phyloP scores from a whole-genome alignment of 2,888 invertebrate genomes.

The Heliconius hortense region DNA sequence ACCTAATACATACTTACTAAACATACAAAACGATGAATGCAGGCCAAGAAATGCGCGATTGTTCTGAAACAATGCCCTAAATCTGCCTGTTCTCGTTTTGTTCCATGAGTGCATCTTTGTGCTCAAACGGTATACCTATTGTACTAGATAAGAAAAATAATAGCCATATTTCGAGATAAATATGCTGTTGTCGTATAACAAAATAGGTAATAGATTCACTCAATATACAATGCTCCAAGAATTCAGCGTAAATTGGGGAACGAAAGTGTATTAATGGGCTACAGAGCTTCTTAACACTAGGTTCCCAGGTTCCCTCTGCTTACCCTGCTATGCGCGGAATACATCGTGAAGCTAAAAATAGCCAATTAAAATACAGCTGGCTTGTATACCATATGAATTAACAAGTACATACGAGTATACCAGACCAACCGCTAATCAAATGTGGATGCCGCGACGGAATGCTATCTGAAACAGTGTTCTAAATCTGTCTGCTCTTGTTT shows the following conservation, averaged over 20 bases:
- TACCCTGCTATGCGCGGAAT: too few relatives aligned
- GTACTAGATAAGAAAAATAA: conserved; percentile 5
- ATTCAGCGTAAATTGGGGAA: too few relatives aligned
- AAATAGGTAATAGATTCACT: background rate
- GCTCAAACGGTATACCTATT: conserved; percentile 21
- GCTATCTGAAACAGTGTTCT: conserved; percentile 16
- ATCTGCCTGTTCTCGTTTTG: conserved; percentile 29
- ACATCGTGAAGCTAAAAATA: background rate
- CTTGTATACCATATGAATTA: background rate
- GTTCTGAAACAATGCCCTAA: conserved; percentile 34
- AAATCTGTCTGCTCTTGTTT: conserved; percentile 15
- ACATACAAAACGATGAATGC: conserved; percentile 18
- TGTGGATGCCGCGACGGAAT: conserved; percentile 10
- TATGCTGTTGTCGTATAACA: background rate
- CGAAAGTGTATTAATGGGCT: too few relatives aligned
- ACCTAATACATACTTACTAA: conserved; percentile 17
- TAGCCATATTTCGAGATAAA: conserved; percentile 2
- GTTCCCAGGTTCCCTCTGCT: too few relatives aligned
- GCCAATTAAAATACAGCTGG: background rate
- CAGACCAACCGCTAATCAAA: conserved; percentile 20
- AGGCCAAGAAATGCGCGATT: conserved; percentile 27
- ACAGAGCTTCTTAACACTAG: too few relatives aligned
- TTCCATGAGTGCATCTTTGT: conserved; percentile 27
- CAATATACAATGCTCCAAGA: too few relatives aligned
- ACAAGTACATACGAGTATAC: background rate